Conservation (phyloP, 1,140 invertebrate species). For the Hyposmocoma kahamanoa region DNA sequence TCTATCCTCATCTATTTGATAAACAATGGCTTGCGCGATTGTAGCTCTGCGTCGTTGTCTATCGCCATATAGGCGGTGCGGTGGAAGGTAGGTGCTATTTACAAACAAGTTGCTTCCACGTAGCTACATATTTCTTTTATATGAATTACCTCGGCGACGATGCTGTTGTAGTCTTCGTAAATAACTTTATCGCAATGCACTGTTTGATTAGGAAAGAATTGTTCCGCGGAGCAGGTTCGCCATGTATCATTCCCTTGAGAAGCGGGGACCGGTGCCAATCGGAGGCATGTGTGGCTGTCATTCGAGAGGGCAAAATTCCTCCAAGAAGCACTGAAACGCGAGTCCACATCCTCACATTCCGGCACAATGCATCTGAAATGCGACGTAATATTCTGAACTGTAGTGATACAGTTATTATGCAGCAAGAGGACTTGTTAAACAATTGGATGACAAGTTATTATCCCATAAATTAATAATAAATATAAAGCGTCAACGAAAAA, state of each 20-base stretch:
- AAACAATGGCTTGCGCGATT: too few relatives aligned
- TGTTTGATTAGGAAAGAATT: constrained; percentile 22
- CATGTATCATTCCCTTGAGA: not conserved
- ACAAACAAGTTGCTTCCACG: too few relatives aligned
- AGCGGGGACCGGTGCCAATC: constrained; percentile 14
- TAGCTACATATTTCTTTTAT: too few relatives aligned
- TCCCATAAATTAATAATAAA: too few relatives aligned
- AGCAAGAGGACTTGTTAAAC: too few relatives aligned
- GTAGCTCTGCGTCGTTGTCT: too few relatives aligned
- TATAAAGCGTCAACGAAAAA: too few relatives aligned
- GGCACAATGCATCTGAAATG: constrained; percentile 42
- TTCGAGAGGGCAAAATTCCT: constrained; percentile 23
- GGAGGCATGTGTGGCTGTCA: constrained; percentile 24
- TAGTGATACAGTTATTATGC: too few relatives aligned
- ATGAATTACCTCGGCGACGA: constrained; percentile 58
- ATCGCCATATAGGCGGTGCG: too few relatives aligned
- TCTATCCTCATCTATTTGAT: too few relatives aligned
- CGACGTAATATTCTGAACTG: not conserved
- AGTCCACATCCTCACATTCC: constrained; percentile 33
- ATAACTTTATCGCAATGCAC: constrained; percentile 34
- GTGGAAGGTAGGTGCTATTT: too few relatives aligned
- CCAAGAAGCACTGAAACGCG: constrained; percentile 36
- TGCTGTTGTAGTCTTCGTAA: constrained; percentile 56
- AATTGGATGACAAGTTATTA: too few relatives aligned
- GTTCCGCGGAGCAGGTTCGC: constrained; percentile 24